Percentiles rank a stretch among this genome's conserved stretches.
Conservation (phyloP, 2,888 invertebrate genomes). For the Cynaeus angustus region DNA sequence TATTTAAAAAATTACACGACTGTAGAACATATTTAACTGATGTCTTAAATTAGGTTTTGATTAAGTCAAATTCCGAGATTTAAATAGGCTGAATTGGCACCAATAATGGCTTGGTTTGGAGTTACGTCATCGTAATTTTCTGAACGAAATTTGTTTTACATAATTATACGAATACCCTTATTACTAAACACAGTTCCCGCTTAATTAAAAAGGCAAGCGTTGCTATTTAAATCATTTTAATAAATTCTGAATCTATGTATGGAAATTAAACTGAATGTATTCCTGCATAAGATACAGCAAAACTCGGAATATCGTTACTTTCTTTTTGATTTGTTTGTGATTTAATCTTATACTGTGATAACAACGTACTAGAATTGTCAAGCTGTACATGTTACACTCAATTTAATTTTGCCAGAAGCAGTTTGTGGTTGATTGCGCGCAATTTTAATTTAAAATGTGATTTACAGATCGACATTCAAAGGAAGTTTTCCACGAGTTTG, state of each 20-base stretch:
- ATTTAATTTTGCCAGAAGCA: constrained; percentile 6
- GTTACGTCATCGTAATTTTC: constrained; percentile 15
- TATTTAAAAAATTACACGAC: constrained; percentile 13
- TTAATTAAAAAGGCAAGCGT: background rate
- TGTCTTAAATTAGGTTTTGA: constrained; percentile 19
- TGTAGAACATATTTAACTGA: constrained; percentile 1
- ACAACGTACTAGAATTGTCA: background rate
- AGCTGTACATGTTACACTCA: background rate
- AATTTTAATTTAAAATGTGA: constrained; percentile 1
- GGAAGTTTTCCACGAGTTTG: background rate
- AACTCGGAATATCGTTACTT: background rate
- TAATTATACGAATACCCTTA: background rate
- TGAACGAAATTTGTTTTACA: background rate
- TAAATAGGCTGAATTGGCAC: constrained; percentile 15
- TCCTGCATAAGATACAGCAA: background rate
- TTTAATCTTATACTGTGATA: constrained; percentile 1
- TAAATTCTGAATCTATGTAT: constrained; percentile 1
- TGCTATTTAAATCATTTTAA: background rate
- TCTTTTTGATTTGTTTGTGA: constrained; percentile 1
- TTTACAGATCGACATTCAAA: background rate
- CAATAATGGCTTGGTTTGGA: constrained; percentile 4
- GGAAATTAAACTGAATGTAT: background rate
- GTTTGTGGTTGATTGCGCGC: constrained; percentile 4
- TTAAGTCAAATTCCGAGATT: constrained; percentile 18
- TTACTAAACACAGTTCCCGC: background rate